Base-by-base conservation (phyloP, 1,140 invertebrate species). In the Philopotamus ludificatus region DNA sequence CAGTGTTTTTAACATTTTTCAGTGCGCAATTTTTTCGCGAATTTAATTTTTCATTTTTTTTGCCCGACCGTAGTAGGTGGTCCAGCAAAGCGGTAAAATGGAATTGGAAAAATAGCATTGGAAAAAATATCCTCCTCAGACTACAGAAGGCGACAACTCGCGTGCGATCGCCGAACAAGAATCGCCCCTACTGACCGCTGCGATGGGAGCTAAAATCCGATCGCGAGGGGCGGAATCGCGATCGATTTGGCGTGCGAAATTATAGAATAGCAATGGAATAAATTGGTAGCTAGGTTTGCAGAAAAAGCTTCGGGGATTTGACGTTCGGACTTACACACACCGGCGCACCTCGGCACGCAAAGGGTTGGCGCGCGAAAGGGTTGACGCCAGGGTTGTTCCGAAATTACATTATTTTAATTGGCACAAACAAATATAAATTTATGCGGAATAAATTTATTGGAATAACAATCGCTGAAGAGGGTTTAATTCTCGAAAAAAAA, bases 31-130 rank as follows among this genome's bases (percentile, higher is more conserved):
- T 69, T 69, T 69, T 69, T 69, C 67, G 55, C 67, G 67, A 69
- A 69, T 69, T 69, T 69, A 69, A 69, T 69, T 69, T 69, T 69
- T 69, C 63, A 66, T 69, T 69, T 69, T 67, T 69, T 69, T 69
- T 54, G 3, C 18, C 23, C 45, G 10, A 21, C n/a, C n/a, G 20
- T 49, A 18, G 63, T 69, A 66, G 67, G 65, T 66, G 63, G 53
- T 69, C 65, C 67, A 54, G 67, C 67, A 69, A 69, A 69, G 67
- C 67, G 67, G 67, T 69, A 69, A 69, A 69, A 69, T 69, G 67
- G 67, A 69, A 69, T 69, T 69, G 67, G 67, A 69, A 69, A 69
- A 69, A 69, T 69, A 69, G 67, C 67, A 69, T 69, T 69, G 67
- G 67, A 69, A 69, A 69, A 69, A 69, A 69, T 59, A 59, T 51